These are phyloP conservation scores for Agrotis ipsilon DNA, from an alignment of 2,888 invertebrate genomes.

Conservation along the genomic window DNA sequence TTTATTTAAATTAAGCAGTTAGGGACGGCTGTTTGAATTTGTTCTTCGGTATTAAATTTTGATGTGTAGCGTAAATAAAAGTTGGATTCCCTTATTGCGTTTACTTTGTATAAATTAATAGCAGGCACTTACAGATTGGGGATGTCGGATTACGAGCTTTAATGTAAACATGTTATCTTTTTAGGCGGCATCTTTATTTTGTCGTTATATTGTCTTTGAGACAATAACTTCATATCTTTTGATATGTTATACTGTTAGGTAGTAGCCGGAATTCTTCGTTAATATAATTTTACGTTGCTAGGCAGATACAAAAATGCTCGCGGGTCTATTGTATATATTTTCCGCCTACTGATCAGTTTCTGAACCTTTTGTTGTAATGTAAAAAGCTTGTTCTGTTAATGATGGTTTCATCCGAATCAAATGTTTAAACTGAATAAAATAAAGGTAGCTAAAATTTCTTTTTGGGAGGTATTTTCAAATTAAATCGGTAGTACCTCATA, in stretches of 20 bases:
- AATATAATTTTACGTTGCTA: neutral
- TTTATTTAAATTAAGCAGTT: slow-evolving; percentile 83
- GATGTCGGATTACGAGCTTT: slow-evolving; percentile 26
- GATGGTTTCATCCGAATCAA: too few relatives aligned
- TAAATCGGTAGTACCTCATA: neutral
- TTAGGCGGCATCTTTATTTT: slow-evolving; percentile 21
- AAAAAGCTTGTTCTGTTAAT: neutral
- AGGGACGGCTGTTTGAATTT: slow-evolving; percentile 75
- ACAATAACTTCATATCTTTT: slow-evolving; percentile 15
- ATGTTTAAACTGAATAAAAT: neutral
- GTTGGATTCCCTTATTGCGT: slow-evolving; percentile 53
- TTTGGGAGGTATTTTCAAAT: neutral
- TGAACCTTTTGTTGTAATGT: slow-evolving; percentile 4
- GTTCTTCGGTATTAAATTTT: slow-evolving; percentile 73
- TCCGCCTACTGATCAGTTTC: neutral
- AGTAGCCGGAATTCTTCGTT: slow-evolving; percentile 1
- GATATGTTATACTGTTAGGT: slow-evolving; percentile 9
- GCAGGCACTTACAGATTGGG: slow-evolving; percentile 44
- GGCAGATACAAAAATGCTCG: slow-evolving; percentile 6
- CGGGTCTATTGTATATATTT: neutral
- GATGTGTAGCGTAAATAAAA: slow-evolving; percentile 65
- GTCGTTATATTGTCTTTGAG: slow-evolving; percentile 14
- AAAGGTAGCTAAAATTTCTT: neutral
- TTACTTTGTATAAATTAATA: slow-evolving; percentile 57
- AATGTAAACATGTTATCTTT: slow-evolving; percentile 27